Percentiles rank a stretch among this genome's conserved stretches.
Evolutionary conservation across 2,888 invertebrate species (phyloP).

Genomic region (Bugulina stolonifera): DNA sequence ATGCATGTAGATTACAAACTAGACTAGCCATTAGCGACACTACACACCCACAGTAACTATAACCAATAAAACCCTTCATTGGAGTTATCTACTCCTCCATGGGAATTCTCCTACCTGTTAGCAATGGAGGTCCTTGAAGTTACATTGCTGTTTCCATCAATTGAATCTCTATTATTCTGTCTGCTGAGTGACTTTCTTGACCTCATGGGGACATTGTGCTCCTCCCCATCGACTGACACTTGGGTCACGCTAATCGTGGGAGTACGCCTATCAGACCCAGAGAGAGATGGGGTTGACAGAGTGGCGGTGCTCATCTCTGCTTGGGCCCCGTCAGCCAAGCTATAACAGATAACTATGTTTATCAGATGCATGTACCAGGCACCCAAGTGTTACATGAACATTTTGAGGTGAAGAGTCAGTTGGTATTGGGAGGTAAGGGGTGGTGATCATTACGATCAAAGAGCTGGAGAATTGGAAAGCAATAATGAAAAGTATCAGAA

Average conservation of each 20-base stretch:
- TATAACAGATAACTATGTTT: too few relatives aligned
- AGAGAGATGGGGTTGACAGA: not conserved
- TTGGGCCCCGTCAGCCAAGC: not conserved
- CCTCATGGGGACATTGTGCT: not conserved
- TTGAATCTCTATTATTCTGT: not conserved
- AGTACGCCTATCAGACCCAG: not conserved
- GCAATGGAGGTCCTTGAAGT: not conserved
- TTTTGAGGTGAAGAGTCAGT: too few relatives aligned
- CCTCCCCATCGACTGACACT: constrained; percentile 13
- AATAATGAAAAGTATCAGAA: not conserved
- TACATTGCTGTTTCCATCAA: not conserved
- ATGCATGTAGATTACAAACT: too few relatives aligned
- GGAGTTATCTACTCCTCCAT: too few relatives aligned
- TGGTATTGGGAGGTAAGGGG: too few relatives aligned
- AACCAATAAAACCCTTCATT: too few relatives aligned
- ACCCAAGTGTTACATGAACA: too few relatives aligned
- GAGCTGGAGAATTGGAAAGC: not conserved
- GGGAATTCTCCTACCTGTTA: constrained; percentile 15
- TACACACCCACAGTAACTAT: too few relatives aligned
- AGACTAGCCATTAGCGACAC: too few relatives aligned
- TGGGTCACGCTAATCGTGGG: not conserved
- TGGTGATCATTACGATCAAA: too few relatives aligned
- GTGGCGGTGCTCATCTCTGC: not conserved
- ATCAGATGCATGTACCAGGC: too few relatives aligned
- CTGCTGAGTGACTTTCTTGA: not conserved